Evolutionary conservation across 2,113 vertebrate species (phyloP).

Genomic region (Rallus limicola): DNA sequence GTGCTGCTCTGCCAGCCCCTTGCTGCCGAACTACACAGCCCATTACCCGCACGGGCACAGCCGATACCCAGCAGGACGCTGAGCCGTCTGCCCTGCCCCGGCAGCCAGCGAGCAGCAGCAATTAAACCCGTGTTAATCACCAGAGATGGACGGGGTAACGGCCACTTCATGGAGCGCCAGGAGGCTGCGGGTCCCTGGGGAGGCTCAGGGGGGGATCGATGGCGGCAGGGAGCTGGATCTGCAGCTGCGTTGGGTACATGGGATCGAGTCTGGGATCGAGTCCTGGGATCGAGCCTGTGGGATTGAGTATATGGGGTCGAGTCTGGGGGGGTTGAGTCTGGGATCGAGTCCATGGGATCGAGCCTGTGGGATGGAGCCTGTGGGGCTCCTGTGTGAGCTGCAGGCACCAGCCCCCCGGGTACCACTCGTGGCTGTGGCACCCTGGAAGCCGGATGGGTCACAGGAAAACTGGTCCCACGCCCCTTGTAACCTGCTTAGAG

Average conservation of each 20-base stretch:
- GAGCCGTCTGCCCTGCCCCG: neutral
- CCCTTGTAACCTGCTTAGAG: rapidly evolving
- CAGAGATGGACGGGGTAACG: neutral
- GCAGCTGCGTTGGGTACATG: rapidly evolving
- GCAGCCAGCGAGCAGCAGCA: neutral
- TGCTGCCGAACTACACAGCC: neutral
- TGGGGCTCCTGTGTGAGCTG: neutral
- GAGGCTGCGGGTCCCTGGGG: neutral
- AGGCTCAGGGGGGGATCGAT: neutral
- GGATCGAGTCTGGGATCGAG: too few relatives aligned
- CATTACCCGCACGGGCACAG: neutral
- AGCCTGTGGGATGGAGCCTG: too few relatives aligned
- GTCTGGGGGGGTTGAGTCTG: too few relatives aligned
- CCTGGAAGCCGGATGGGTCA: rapidly evolving
- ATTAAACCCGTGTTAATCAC: neutral
- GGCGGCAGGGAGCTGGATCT: neutral
- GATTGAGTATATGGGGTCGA: too few relatives aligned
- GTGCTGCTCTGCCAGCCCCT: neutral
- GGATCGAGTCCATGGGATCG: too few relatives aligned
- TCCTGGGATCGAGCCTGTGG: too few relatives aligned
- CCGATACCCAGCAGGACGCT: rapidly evolving
- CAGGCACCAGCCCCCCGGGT: neutral
- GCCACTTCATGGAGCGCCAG: neutral
- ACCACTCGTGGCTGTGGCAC: too few relatives aligned
- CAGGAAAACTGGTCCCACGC: rapidly evolving